Evolutionary conservation across 30 jellyfish, hydroid and myxozoan genomes (phyloP).

Genomic region (Aurelia aurita): DNA sequence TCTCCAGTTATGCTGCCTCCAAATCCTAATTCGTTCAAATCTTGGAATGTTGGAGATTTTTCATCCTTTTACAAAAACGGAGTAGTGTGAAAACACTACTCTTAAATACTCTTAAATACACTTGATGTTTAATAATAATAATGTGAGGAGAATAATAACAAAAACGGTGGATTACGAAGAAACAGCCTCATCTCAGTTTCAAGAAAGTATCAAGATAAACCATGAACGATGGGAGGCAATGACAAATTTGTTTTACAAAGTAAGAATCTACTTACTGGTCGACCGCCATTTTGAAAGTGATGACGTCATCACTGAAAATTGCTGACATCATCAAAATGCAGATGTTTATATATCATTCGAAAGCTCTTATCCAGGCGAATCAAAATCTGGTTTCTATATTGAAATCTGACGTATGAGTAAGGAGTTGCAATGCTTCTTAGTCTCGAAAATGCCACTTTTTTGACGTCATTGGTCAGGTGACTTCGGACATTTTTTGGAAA

Average conservation of each 20-base stretch:
- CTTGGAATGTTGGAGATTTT: conserved; percentile 1
- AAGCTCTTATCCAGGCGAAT: conserved; percentile 29
- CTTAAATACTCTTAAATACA: too few relatives aligned
- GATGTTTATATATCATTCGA: conserved; percentile 9
- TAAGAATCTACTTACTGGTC: too few relatives aligned
- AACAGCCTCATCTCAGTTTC: too few relatives aligned
- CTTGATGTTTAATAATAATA: too few relatives aligned
- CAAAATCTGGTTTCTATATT: conserved; percentile 20
- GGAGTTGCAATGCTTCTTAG: conserved; percentile 24
- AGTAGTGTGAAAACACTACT: too few relatives aligned
- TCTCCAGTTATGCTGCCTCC: conserved; percentile 51
- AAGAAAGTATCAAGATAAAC: too few relatives aligned
- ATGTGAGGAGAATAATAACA: too few relatives aligned
- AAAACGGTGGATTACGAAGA: too few relatives aligned
- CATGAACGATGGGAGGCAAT: too few relatives aligned
- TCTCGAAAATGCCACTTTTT: conserved; percentile 6
- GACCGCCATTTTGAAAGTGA: conserved; percentile 15
- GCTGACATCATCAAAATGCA: conserved; percentile 11
- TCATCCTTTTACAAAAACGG: too few relatives aligned
- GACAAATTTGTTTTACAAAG: too few relatives aligned
- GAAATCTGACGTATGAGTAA: conserved; percentile 5
- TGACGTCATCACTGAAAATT: background rate
- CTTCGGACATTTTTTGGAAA: conserved; percentile 2
- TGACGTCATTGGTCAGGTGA: conserved; percentile 36
- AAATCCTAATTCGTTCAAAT: conserved; percentile 29